phyloP scores from a whole-genome alignment of 2,888 invertebrate species.

The Cheilosia scutellata region DNA sequence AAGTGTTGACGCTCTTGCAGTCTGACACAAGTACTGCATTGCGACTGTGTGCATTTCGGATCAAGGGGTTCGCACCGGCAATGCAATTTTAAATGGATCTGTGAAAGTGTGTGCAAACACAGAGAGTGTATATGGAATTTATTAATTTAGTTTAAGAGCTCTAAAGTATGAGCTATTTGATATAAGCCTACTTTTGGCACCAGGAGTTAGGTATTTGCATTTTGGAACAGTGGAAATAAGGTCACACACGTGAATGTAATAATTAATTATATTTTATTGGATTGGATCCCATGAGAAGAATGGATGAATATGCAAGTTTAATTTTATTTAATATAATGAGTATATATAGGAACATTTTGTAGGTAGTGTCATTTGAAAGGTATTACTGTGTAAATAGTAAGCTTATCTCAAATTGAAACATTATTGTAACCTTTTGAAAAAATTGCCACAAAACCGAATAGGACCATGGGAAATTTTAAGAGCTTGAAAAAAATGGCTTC shows the following conservation, averaged over 20 bases:
- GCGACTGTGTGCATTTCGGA: constrained; percentile 36
- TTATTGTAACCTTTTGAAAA: too few relatives aligned
- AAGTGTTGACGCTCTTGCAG: constrained; percentile 47
- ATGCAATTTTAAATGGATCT: constrained; percentile 53
- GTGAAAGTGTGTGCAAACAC: constrained; percentile 34
- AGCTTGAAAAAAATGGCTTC: too few relatives aligned
- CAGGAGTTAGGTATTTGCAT: background rate
- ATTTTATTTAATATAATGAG: too few relatives aligned
- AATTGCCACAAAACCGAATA: too few relatives aligned
- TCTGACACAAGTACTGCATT: constrained; percentile 35
- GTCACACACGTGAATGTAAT: background rate
- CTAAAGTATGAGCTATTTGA: background rate
- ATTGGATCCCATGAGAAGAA: too few relatives aligned
- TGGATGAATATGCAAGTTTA: too few relatives aligned
- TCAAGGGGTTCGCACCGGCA: constrained; percentile 17
- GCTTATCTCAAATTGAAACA: too few relatives aligned
- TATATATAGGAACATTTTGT: too few relatives aligned
- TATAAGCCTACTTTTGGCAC: background rate
- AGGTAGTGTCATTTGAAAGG: too few relatives aligned
- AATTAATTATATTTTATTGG: too few relatives aligned
- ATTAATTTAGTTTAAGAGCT: background rate
- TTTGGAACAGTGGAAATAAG: background rate
- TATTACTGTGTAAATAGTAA: too few relatives aligned
- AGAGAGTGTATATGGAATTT: background rate
- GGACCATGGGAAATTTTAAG: too few relatives aligned